Base-by-base conservation (phyloP, 2,797 vertebrate genomes). In the Chloroceryle amazona region DNA sequence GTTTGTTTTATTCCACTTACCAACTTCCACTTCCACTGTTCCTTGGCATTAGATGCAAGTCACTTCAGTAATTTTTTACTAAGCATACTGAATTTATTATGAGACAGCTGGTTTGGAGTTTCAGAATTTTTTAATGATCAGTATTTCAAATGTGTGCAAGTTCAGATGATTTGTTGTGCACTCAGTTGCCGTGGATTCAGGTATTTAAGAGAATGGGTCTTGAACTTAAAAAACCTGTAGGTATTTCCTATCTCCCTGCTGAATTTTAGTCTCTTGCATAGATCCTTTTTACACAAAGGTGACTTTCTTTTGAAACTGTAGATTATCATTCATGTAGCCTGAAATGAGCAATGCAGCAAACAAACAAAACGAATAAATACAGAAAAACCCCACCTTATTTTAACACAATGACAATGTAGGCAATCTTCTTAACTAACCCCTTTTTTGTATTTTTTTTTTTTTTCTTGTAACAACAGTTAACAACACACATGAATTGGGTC, bases 401-500 rank as follows among this genome's bases (percentile, higher is more conserved):
- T 61, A 81, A 61, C 26, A 41, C 9, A 79, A 4, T 37, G 28
- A 41, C 41, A 76, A 47, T 63, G 46, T 37, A 61, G 2, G 5
- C 33, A 29, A 20, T 58, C 39, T 92, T 89, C 44, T 62, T 86
- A 49, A 86, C 35, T 61, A n/a, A 19, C 13, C 58, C 20, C 20
- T 70, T 58, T 46, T 25, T 46, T 25, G 8, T 37, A 10, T 37
- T 37, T 7, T 23, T 5, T 14, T 41, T 7, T 23, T 33, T 62
- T 83, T 54, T 60, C 49, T 94, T 86, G 22, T 92, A 79, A 86
- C 94, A 96, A 97, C 98, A 99, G 99, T 99, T 97, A 99, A 99
- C 98, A 99, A 98, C 98, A 99, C 99, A 82, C 98, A 99, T 97
- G 99, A 99, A 96, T 97, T 99, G 97, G 99, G 99, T 93, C 98